These are phyloP conservation scores for Ammospiza caudacuta DNA, from an alignment of 2,113 vertebrate genomes.

Conservation along the genomic window DNA sequence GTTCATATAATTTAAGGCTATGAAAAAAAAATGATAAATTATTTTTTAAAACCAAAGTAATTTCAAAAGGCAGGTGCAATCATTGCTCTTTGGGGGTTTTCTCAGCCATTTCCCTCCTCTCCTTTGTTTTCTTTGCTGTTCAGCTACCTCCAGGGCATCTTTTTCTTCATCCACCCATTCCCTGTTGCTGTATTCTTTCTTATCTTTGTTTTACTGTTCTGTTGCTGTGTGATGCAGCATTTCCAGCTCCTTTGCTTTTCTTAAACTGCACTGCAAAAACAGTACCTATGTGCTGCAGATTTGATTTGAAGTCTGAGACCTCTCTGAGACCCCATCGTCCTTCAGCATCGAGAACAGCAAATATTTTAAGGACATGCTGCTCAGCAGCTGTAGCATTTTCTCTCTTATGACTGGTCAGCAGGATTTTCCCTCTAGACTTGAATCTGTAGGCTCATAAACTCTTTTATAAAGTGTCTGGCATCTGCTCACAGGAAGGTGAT, in stretches of 20 bases:
- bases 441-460: conserved; percentile 7
- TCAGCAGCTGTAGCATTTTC: neutral
- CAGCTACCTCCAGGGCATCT: neutral
- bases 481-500: neutral
- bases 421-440: conserved; percentile 19
- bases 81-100: neutral
- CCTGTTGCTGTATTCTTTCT: neutral
- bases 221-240: neutral
- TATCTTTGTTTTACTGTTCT: neutral
- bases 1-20: neutral
- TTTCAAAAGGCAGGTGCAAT: neutral
- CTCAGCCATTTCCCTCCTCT: neutral
- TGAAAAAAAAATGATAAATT: neutral
- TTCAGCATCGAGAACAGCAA: neutral
- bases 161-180: neutral
- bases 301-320: neutral
- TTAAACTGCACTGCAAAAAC: neutral
- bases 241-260: neutral
- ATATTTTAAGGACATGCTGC: conserved; percentile 23
- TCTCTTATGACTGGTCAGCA: conserved; percentile 32
- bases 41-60: neutral
- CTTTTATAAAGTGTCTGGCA: neutral
- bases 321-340: neutral
- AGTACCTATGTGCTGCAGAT: neutral
- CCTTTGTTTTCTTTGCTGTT: neutral